These are phyloP conservation scores for Cynaeus angustus DNA, from an alignment of 2,888 invertebrate genomes.

Conservation along the genomic window DNA sequence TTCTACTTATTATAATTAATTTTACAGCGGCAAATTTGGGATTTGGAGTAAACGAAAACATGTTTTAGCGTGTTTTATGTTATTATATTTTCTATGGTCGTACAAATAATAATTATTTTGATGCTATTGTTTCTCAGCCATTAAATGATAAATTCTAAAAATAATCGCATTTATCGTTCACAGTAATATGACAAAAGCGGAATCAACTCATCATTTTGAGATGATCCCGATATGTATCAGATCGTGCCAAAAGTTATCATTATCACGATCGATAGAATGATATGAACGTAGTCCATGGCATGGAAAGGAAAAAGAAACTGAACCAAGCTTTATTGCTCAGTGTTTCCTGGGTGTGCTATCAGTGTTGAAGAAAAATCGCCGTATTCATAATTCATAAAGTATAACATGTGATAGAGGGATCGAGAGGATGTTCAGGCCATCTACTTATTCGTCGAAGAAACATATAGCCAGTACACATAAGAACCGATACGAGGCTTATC, in stretches of 20 bases:
- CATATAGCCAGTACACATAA: constrained; percentile 51
- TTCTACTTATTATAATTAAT: too few species aligned
- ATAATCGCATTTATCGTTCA: too few species aligned
- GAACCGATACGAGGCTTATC: constrained; percentile 60
- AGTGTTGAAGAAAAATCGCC: constrained; percentile 51
- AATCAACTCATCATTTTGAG: background rate
- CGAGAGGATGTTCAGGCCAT: constrained; percentile 50
- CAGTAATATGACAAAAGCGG: too few species aligned
- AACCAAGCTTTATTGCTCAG: constrained; percentile 14
- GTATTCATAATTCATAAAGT: constrained; percentile 60
- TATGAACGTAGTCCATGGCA: constrained; percentile 1
- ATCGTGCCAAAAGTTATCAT: background rate
- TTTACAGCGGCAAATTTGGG: too few species aligned
- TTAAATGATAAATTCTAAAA: too few species aligned
- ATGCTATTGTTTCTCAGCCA: too few species aligned
- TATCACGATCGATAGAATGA: constrained; percentile 7
- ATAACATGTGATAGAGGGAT: constrained; percentile 50
- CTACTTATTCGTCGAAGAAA: constrained; percentile 53
- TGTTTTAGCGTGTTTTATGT: too few species aligned
- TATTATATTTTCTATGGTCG: too few species aligned
- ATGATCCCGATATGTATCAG: background rate
- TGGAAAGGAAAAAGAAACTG: constrained; percentile 8
- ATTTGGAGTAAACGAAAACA: too few species aligned
- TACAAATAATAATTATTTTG: too few species aligned
- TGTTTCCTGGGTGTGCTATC: constrained; percentile 30